Base-by-base conservation (phyloP, 2,113 vertebrate genomes). In the Colaptes auratus region DNA sequence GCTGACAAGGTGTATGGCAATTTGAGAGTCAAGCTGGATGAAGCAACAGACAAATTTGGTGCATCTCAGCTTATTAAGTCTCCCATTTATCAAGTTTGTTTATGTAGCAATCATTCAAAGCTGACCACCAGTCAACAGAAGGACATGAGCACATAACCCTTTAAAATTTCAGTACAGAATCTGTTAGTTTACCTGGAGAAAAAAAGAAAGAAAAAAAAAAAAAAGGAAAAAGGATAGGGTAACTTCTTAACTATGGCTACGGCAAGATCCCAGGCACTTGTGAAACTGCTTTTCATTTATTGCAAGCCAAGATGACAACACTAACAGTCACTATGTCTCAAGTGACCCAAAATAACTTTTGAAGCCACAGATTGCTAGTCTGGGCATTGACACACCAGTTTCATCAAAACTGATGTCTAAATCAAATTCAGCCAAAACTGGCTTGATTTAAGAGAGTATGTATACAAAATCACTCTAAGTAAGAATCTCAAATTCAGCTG, bases 241-340 rank as follows among this genome's bases (percentile, higher is more conserved):
- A 72, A 64, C 14, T 80, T 88, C 48, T 88, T 73, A 63, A 61
- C 61, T 30, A 63, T 1, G 8, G 53, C 59, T 48, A 56, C 36
- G 74, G 36, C 15, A 60, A 70, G 50, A 78, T 52, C 65, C 52
- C 56, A 20, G 65, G 61, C 19, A 73, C 71, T 59, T 78, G 23
- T 19, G 50, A 66, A 78, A 82, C 4, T 31, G 46, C 10, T 65
- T 21, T 74, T 70, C n/a, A 35, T 75, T 70, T 74, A 79, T 4
- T 39, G 24, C 33, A 89, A 91, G 67, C 72, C 52, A 82, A 79
- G 61, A 79, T 52, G 76, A 79, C 84, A 89, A 74, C 3, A 15
- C 30, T 80, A 72, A 70, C 64, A 85, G 35, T 59, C 61, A 80
- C 30, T 63, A 28, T 15, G 33, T 81, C 72, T 74, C 88, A 91